phyloP scores from a whole-genome alignment of 2,113 vertebrate genomes.

The Ochotona curzoniae region DNA sequence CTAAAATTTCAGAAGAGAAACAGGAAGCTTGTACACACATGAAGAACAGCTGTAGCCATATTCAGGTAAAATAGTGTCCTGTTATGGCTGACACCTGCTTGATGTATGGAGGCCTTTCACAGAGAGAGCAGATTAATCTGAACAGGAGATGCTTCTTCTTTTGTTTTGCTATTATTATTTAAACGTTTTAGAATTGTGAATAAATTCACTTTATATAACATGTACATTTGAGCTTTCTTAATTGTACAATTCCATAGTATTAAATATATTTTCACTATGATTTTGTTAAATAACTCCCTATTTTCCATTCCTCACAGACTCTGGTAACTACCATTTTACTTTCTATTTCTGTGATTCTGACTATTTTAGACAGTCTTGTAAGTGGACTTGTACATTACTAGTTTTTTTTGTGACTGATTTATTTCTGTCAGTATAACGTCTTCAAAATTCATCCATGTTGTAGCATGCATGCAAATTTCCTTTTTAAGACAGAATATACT shows the following conservation, averaged over 20 bases:
- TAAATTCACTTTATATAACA: neutral
- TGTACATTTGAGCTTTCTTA: slow-evolving; percentile 18
- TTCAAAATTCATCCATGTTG: neutral
- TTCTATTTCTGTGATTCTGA: neutral
- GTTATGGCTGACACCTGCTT: neutral
- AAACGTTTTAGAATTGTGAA: neutral
- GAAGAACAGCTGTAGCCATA: neutral
- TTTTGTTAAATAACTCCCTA: neutral
- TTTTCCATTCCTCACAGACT: neutral
- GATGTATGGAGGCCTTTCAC: neutral
- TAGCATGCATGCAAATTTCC: neutral
- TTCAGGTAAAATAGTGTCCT: neutral
- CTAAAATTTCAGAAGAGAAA: neutral
- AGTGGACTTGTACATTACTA: neutral
- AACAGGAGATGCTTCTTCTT: neutral
- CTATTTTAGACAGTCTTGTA: neutral
- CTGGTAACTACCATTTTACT: neutral
- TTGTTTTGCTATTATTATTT: neutral
- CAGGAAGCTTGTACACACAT: neutral
- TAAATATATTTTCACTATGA: neutral
- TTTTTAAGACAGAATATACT: neutral
- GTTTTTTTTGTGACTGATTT: neutral
- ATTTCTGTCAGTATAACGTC: neutral
- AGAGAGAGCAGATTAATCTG: neutral
- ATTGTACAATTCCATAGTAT: neutral